Evolutionary conservation across 2,797 vertebrate genomes (phyloP), one percentile per base, ranked within the genome.

Genomic region (Micromesistius poutassou): DNA sequence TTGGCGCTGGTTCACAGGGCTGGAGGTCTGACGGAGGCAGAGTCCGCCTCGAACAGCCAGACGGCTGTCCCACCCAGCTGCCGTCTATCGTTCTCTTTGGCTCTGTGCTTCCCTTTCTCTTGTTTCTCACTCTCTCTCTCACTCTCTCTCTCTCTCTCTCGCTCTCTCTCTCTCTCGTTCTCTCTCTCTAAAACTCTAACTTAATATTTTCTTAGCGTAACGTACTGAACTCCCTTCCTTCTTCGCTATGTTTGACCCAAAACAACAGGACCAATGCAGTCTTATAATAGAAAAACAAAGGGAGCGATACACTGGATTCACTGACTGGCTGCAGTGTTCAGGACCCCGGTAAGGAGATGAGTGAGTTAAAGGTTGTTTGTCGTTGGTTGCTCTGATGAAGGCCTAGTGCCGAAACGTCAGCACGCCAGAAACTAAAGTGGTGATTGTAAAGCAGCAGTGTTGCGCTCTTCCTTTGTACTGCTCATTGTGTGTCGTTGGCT

Each of bases 1-100:
- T 84, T 82, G 83, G 84, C 83, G 79, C 75, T 72, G 74, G 71
- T 33, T 79, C 79, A 75, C 68, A 40, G 75, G 78, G 83, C 85
- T 80, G 85, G 81, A 83, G 77, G 76, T 10, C 36, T 38, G 36
- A 10, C 1, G 36, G 36, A 12, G 36, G 36, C 36, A 8, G 36
- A 2, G 42, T 4, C 12, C 16, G 42, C 42, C 42, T 46, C 42
- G 16, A 3, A 46, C 13, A 46, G 13, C 14, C 13, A 16, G 42
- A 46, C 42, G 13, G 16, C 42, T 1, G 3, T 46, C 42, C 42
- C 42, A 46, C 16, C 14, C 2, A 16, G 42, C 16, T 46, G 13
- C 42, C 42, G 1, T 1, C 42, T 46, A 46, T 46, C 36, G 16
- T 22, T 55, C 19, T 55, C 50, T 55, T 19, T 55, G 16, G 5